These are phyloP conservation scores for Galerucella pusilla DNA, from an alignment of 2,888 invertebrate species.

Conservation along the genomic window DNA sequence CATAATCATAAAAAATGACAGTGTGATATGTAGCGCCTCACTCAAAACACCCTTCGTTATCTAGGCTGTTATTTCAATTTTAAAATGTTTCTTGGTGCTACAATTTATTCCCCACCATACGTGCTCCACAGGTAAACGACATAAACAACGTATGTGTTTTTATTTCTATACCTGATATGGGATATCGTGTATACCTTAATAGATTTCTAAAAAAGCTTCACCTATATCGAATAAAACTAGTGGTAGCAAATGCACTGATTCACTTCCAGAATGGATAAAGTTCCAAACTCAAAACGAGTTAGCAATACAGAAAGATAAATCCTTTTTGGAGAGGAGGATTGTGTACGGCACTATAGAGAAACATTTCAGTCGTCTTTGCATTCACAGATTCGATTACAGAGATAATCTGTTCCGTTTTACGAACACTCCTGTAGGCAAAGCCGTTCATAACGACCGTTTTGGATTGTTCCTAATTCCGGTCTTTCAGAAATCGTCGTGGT, in stretches of 20 bases:
- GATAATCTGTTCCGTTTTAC: constrained; percentile 5
- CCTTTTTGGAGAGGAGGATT: background rate
- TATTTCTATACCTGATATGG: background rate
- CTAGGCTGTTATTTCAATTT: too few relatives aligned
- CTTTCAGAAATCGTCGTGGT: background rate
- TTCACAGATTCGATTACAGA: background rate
- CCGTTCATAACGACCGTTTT: background rate
- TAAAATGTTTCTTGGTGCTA: too few relatives aligned
- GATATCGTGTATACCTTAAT: background rate
- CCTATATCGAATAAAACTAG: background rate
- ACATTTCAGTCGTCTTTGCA: constrained; percentile 1
- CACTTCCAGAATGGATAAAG: background rate
- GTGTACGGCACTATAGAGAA: constrained; percentile 3
- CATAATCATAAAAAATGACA: too few relatives aligned
- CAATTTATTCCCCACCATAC: too few relatives aligned
- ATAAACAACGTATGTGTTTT: background rate
- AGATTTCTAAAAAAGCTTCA: background rate
- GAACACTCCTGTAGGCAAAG: background rate
- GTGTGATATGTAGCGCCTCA: too few relatives aligned
- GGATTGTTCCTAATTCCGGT: background rate
- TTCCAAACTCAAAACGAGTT: background rate
- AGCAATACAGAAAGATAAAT: background rate
- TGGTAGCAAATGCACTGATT: background rate
- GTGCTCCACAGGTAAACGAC: too few relatives aligned
- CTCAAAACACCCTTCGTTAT: too few relatives aligned